Percentiles rank a stretch among this genome's conserved stretches.
Conservation (phyloP, 2,888 invertebrate species). For the Pinctada fucata region DNA sequence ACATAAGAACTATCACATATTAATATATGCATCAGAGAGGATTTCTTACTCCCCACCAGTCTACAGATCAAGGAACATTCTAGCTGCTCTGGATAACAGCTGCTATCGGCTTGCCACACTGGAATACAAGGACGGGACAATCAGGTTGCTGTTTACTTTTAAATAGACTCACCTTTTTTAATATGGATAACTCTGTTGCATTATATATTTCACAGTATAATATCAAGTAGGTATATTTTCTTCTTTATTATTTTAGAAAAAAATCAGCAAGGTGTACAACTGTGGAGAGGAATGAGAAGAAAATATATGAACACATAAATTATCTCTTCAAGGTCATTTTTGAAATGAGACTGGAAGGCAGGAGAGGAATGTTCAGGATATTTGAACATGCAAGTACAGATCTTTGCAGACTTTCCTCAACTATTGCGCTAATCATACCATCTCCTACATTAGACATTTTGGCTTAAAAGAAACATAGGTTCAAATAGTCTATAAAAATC, state of each 20-base stretch:
- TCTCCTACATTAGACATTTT: slow-evolving; percentile 1
- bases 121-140: slow-evolving; percentile 32
- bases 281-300: slow-evolving; percentile 13
- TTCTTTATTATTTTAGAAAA: slow-evolving; percentile 15
- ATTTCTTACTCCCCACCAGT: slow-evolving; percentile 13
- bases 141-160: background rate
- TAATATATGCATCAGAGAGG: slow-evolving; percentile 38
- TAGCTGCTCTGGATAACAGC: slow-evolving; percentile 42
- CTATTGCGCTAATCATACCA: slow-evolving; percentile 8
- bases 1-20: slow-evolving; percentile 37
- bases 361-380: slow-evolving; percentile 6
- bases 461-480: background rate
- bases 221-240: too few relatives aligned
- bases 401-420: slow-evolving; percentile 26
- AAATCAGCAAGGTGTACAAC: slow-evolving; percentile 36
- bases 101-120: slow-evolving; percentile 9
- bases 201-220: background rate
- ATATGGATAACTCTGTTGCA: too few relatives aligned
- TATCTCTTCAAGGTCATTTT: slow-evolving; percentile 7
- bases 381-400: slow-evolving; percentile 16
- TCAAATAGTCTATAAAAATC: background rate
- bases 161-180: too few relatives aligned
- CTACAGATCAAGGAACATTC: slow-evolving; percentile 35
- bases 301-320: slow-evolving; percentile 23
- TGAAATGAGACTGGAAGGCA: background rate